Percentiles rank a stretch among this genome's conserved stretches.
Conservation (phyloP, 1,140 invertebrate genomes). For the Ips typographus region DNA sequence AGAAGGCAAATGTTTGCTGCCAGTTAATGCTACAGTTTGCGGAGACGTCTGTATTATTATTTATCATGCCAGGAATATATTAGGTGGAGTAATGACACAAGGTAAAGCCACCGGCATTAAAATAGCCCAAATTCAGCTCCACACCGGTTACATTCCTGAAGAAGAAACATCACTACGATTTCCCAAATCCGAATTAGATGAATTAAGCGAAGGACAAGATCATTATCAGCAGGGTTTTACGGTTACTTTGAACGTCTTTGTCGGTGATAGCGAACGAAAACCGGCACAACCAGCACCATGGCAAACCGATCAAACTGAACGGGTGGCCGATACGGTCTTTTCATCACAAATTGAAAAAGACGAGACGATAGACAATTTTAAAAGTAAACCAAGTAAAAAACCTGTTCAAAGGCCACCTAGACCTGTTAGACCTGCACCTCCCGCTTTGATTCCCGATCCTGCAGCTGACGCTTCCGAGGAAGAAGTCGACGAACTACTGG, state of each 20-base stretch:
- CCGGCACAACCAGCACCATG: constrained; percentile 71
- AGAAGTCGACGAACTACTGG: constrained; percentile 22
- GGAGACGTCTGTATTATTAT: constrained; percentile 83
- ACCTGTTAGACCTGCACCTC: constrained; percentile 47
- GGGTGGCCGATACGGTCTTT: constrained; percentile 70
- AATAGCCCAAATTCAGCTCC: constrained; percentile 85
- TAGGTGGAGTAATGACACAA: constrained; percentile 71
- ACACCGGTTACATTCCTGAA: constrained; percentile 78
- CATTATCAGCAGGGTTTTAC: constrained; percentile 78
- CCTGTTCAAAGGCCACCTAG: constrained; percentile 34
- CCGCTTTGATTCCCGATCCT: constrained; percentile 18
- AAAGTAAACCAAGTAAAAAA: constrained; percentile 47
- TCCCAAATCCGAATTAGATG: constrained; percentile 77
- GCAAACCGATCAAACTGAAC: constrained; percentile 62
- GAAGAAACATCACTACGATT: constrained; percentile 74
- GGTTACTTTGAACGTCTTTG: constrained; percentile 71
- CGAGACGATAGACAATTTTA: constrained; percentile 79
- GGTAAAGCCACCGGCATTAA: constrained; percentile 83
- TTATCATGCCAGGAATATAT: constrained; percentile 84
- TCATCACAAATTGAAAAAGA: constrained; percentile 80
- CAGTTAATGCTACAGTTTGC: constrained; percentile 64
- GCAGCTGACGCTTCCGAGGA: constrained; percentile 41
- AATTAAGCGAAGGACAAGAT: constrained; percentile 73
- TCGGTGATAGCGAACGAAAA: constrained; percentile 67
- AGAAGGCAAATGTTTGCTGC: constrained; percentile 65